Percentiles rank a stretch among this genome's conserved stretches.
These are phyloP conservation scores for Heteromormyrus szaboi DNA, from an alignment of 2,797 vertebrate species.

Conservation along the genomic window DNA sequence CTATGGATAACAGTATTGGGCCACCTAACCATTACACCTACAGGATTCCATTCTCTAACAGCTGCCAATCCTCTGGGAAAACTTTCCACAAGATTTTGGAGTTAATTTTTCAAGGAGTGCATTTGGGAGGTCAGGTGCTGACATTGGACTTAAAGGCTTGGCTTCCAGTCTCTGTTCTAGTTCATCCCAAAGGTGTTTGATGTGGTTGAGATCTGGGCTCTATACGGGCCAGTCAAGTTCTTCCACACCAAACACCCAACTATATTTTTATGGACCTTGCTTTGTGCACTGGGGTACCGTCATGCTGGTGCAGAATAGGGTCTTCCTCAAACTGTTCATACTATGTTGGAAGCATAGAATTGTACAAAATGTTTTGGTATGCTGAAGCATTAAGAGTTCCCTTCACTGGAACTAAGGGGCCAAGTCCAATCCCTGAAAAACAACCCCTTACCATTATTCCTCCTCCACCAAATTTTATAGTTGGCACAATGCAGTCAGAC, in stretches of 20 bases:
- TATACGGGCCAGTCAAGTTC: too few species aligned
- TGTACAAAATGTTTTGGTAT: too few species aligned
- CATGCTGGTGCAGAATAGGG: too few species aligned
- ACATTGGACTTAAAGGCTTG: neutral
- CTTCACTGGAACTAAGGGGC: too few species aligned
- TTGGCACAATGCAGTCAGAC: neutral
- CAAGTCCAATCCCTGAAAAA: neutral
- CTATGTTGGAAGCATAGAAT: too few species aligned
- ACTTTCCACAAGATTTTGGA: neutral
- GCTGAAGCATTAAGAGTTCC: too few species aligned
- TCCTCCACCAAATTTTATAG: neutral
- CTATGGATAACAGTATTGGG: neutral
- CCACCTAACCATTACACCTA: neutral
- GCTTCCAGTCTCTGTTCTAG: too few species aligned
- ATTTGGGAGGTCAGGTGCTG: neutral
- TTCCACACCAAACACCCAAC: too few species aligned
- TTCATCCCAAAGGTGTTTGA: too few species aligned
- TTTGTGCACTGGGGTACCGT: neutral
- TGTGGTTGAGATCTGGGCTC: too few species aligned
- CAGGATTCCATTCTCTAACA: neutral
- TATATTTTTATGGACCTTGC: neutral
- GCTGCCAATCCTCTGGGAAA: neutral
- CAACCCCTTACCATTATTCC: neutral
- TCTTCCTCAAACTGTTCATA: too few species aligned
- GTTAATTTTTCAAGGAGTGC: neutral